Evolutionary conservation across 2,888 invertebrate genomes (phyloP).

Genomic region (Caenorhabditis sulstoni): DNA sequence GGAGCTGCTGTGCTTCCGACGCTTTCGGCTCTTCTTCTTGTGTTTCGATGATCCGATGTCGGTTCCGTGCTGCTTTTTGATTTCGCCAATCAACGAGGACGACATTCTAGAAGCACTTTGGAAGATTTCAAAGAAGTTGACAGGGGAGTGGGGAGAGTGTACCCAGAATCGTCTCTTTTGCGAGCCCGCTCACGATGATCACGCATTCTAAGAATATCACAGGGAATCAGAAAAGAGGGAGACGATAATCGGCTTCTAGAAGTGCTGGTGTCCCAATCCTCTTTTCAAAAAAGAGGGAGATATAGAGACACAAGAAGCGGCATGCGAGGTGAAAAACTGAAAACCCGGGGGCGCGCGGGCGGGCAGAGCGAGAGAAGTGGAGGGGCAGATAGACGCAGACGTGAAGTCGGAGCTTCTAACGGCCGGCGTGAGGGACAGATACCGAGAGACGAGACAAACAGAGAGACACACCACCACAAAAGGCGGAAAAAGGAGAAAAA

Average conservation of each 20-base stretch:
- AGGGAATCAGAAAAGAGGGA: no score
- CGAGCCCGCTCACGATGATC: no score
- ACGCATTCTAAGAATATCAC: no score
- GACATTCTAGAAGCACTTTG: constrained; percentile 49
- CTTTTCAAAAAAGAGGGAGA: no score
- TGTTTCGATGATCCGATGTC: constrained; percentile 29
- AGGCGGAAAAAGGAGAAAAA: background rate
- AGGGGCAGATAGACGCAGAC: constrained; percentile 4
- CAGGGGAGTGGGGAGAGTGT: no score
- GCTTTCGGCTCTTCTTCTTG: constrained; percentile 53
- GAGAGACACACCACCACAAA: constrained; percentile 36
- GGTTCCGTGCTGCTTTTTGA: constrained; percentile 47
- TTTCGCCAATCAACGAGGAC: constrained; percentile 51
- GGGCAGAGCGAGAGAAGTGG: constrained; percentile 21
- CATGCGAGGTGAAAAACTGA: no score
- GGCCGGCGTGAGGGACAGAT: background rate
- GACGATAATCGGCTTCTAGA: no score
- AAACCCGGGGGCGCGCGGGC: background rate
- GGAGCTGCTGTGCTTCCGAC: constrained; percentile 48
- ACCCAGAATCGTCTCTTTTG: no score
- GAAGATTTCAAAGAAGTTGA: background rate
- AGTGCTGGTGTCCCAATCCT: no score
- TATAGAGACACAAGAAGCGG: no score
- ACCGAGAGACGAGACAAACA: background rate
- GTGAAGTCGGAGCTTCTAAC: background rate